Base-by-base conservation (phyloP, 1,140 invertebrate genomes). In the Arctopsyche grandis region DNA sequence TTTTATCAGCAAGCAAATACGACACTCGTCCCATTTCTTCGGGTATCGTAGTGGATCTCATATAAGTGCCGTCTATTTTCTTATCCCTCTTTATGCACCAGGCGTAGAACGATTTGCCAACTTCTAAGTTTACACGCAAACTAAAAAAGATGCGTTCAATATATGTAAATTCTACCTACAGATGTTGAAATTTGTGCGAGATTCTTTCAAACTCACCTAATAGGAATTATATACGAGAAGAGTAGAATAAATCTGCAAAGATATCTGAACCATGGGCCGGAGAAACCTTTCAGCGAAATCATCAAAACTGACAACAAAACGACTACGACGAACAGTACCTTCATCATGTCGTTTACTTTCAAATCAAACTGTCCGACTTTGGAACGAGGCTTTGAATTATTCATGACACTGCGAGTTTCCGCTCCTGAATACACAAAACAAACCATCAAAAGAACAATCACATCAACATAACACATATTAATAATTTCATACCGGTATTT, bases 221-320 rank as follows among this genome's bases (percentile, higher is more conserved):
- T 98, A 14, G 98, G 98, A 85, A 99, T 99, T 78, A 99, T 99
- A 87, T 99, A 99, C 0, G 98, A 99, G 88, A 99, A 99, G 0
- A 99, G 91, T 9, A 99, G 90, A 75, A 99, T 93, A 85, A 99
- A 99, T 84, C 98, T 90, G 87, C 99, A 98, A 89, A 98, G 92
- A 86, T 99, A 99, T 77, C 84, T 85, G 85, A 98, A 99, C 99
- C 99, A 99, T 0, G 96, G 96, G 0, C 97, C 98, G 79, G 91
- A 93, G 86, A 99, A 99, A 24, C 96, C 96, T 91, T 99, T 99
- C 26, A 99, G 88, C 80, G 93, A 93, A 90, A 99, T 98, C 94
- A 99, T 97, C 5, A 99, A 93, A 63, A 99, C 89, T 0, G 97
- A 94, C 0, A 99, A 89, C 52, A 96, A 92, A 60, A 99, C 89